Base-by-base conservation (phyloP, 2,113 vertebrate species). In the Protobothrops flavoviridis region DNA sequence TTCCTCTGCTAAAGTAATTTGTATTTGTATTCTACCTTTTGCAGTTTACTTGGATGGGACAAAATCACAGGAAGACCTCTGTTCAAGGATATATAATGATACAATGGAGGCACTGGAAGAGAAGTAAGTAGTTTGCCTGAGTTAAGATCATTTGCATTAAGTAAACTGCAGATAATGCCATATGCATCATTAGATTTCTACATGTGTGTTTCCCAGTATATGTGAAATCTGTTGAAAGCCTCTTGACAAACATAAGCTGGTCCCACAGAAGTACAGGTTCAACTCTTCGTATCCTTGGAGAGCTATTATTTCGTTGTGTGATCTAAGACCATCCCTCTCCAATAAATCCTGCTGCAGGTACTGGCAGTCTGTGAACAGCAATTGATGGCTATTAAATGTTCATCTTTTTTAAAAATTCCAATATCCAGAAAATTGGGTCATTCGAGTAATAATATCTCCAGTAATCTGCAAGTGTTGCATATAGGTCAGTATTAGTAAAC, bases 31-130 rank as follows among this genome's bases (percentile, higher is more conserved):
- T 93, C 94, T 23, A 17, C 93, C 13, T 91, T 94, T 91, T 90
- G 89, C 91, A 99, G 99, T 98, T 93, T 98, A 98, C 96, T 96
- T 99, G 93, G 98, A 99, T 98, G 99, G 99, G 94, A 98, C 98
- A 91, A 97, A 98, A 96, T 94, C 98, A 69, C 98, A 98, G 92
- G 98, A 98, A 23, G 98, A 98, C 33, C 97, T 99, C 91, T 96
- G 98, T 94, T 96, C 96, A 61, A 94, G 56, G 94, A 97, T 99
- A 13, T 97, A 96, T 97, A 92, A 96, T 95, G 98, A 99, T 94
- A 92, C 99, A 93, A 93, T 91, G 85, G 64, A 97, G 91, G 97
- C 98, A 96, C 96, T 98, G 90, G 93, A 98, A 91, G 89, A 95
- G 97, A 53, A 89, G 98, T 98, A 97, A 97, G 97, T 96, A 91